These are phyloP conservation scores for Lagorchestes hirsutus DNA, from an alignment of 2,797 vertebrate species.

Conservation along the genomic window DNA sequence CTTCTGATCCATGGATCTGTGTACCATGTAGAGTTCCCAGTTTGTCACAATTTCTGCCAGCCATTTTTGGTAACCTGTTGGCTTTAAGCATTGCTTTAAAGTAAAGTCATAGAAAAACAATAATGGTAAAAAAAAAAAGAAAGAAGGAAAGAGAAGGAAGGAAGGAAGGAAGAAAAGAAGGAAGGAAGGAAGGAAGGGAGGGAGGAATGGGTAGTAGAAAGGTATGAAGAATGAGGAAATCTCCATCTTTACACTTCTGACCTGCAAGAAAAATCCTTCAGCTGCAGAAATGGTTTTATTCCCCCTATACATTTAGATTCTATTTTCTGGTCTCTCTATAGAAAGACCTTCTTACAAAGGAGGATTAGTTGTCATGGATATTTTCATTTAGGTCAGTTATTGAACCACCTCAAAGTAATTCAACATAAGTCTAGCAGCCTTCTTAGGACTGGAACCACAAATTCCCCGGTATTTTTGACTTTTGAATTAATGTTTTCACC, in stretches of 20 bases:
- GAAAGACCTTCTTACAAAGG: neutral
- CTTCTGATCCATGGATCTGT: neutral
- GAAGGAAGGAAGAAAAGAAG: no score
- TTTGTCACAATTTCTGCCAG: no score
- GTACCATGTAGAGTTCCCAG: neutral
- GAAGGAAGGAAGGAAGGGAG: no score
- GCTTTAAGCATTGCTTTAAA: no score
- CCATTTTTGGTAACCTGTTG: no score
- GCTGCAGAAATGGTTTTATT: neutral
- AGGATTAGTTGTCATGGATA: neutral
- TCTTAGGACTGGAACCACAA: neutral
- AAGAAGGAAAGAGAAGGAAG: no score
- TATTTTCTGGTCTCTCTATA: neutral
- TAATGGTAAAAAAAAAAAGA: no score
- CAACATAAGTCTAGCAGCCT: neutral
- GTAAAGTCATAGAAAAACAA: no score
- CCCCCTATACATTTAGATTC: neutral
- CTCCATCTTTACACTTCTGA: neutral
- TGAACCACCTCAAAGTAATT: neutral
- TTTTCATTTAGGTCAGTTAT: neutral
- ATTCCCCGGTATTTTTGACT: neutral
- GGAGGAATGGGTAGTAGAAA: accelerated
- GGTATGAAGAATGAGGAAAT: neutral
- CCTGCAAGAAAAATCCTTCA: neutral
- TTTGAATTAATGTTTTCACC: neutral